Conservation (phyloP, 2,797 vertebrate genomes). For the Pithecia hirsuta region DNA sequence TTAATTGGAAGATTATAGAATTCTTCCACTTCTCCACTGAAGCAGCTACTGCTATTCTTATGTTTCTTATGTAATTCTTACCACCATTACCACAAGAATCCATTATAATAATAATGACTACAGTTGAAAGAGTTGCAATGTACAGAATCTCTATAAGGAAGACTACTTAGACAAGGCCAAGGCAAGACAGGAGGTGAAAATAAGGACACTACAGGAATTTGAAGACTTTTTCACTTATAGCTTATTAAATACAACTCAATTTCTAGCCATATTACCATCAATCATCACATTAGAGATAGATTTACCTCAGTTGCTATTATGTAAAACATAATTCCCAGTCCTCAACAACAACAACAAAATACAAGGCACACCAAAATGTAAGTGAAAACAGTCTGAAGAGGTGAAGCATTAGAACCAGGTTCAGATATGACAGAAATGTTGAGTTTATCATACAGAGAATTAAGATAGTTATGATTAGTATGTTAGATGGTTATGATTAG, state of each 20-base stretch:
- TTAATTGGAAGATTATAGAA: neutral
- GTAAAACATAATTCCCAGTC: neutral
- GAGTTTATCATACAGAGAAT: neutral
- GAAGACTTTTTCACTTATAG: neutral
- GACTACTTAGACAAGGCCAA: neutral
- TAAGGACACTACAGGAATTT: neutral
- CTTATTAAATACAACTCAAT: neutral
- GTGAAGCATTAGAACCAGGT: neutral
- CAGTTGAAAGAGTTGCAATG: neutral
- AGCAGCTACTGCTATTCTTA: too few species aligned
- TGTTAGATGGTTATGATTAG: neutral
- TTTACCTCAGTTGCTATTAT: neutral
- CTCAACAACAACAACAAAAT: neutral
- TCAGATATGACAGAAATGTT: neutral
- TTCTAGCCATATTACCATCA: neutral
- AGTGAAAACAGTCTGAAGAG: neutral
- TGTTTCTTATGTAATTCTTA: too few species aligned
- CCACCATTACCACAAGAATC: neutral
- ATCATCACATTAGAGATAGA: neutral
- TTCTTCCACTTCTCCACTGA: neutral
- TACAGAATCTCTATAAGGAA: neutral
- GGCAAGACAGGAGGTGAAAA: neutral
- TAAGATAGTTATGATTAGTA: neutral
- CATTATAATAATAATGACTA: neutral
- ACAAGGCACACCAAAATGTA: neutral